Evolutionary conservation across 1,140 invertebrate species (phyloP), one percentile per base, ranked within the genome.

Genomic region (Ctenoplectra terminalis): DNA sequence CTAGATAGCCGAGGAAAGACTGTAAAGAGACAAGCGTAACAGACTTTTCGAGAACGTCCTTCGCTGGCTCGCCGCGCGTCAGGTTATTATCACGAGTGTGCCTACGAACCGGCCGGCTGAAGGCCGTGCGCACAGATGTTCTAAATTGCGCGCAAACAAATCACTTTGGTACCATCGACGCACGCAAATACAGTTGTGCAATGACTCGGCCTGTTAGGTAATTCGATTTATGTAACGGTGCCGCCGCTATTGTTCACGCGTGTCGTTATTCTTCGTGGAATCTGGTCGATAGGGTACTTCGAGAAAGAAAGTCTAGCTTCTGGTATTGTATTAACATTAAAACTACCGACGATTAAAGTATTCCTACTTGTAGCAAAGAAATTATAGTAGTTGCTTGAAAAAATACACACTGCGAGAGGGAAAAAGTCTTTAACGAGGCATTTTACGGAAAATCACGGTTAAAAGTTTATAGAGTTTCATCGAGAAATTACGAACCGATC

Each of bases 111-210:
- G 60, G 50, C 71, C 72, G 63, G 54, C 69, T n/a, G 86, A 88
- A 87, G 87, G 83, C 72, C 86, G 75, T 54, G 46, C 56, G 75
- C 83, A 64, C 87, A 88, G 87, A 88, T 88, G 87, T 88, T 87
- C 87, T 88, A 88, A 88, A 88, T 87, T 66, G 69, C 83, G 72
- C 75, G 69, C 87, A 88, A 88, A 88, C 87, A 88, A 85, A 88
- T 87, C 87, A 87, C 86, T 88, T 88, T 87, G 80, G 87, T 75
- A 87, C 83, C 82, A 83, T 85, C 78, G 82, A 82, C 58, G 67
- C 78, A 69, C 61, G 87, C 86, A 88, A 88, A 87, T 80, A 88
- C 87, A 83, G 86, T 88, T 88, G 87, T 81, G 86, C 70, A 88
- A 87, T 81, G 83, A 69, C 70, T 78, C 69, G 73, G 71, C 75